These are phyloP conservation scores for Crotalus tigris DNA, from an alignment of 2,113 vertebrate species.

Conservation along the genomic window DNA sequence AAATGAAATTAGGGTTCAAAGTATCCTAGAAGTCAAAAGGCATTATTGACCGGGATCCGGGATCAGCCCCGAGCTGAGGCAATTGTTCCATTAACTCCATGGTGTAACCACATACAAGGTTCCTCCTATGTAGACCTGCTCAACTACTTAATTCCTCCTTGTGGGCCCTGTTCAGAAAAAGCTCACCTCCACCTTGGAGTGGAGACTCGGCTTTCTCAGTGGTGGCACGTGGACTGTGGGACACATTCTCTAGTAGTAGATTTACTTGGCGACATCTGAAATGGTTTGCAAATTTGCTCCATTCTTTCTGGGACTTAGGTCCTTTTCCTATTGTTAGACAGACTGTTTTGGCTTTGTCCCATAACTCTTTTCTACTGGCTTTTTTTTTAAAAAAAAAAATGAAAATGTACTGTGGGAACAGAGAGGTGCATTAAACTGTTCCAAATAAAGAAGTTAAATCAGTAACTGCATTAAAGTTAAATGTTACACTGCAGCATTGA, in stretches of 20 bases:
- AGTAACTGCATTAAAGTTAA: not conserved
- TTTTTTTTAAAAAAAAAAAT: not conserved
- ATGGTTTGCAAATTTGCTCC: not conserved
- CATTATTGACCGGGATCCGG: not conserved
- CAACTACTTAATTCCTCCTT: too few species aligned
- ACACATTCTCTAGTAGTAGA: not conserved
- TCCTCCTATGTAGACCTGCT: not conserved
- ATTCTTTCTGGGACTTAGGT: not conserved
- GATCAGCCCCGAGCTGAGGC: not conserved
- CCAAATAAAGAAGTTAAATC: not conserved
- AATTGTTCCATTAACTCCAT: not conserved
- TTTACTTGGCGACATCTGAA: not conserved
- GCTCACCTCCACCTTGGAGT: not conserved
- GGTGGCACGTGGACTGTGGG: too few species aligned
- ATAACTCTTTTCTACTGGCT: not conserved
- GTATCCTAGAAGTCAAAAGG: not conserved
- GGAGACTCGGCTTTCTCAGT: not conserved
- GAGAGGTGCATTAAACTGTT: not conserved
- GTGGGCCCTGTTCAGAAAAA: not conserved
- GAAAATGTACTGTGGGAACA: not conserved
- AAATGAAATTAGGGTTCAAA: not conserved
- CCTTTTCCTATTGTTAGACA: not conserved
- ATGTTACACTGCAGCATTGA: too few species aligned
- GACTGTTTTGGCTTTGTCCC: not conserved
- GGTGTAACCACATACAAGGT: too few species aligned